Percentiles rank a stretch among this genome's conserved stretches.
phyloP scores from a whole-genome alignment of 2,797 vertebrate genomes.

The Hippocampus kuda region DNA sequence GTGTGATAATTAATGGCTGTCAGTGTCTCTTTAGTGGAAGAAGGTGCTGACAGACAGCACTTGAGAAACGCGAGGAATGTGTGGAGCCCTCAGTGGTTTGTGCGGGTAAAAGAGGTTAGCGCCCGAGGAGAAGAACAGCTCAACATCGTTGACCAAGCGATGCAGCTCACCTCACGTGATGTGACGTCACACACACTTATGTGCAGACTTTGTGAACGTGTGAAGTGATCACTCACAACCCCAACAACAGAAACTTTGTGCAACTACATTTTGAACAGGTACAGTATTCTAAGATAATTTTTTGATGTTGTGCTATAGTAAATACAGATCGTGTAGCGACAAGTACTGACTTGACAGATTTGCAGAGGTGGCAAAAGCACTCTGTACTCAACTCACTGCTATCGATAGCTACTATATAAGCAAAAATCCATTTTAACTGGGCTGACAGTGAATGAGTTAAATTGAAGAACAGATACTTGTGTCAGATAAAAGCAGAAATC shows the following conservation, averaged over 20 bases:
- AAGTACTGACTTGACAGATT: too few species aligned
- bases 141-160: background rate
- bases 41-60: conserved; percentile 62
- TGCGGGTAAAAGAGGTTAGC: background rate
- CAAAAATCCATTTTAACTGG: too few species aligned
- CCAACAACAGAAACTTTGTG: background rate
- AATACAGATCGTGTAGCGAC: too few species aligned
- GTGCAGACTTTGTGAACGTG: background rate
- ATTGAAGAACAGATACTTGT: background rate
- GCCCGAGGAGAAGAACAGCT: background rate
- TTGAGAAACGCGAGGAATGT: conserved; percentile 46
- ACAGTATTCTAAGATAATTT: background rate
- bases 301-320: too few species aligned
- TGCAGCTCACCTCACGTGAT: background rate
- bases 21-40: conserved; percentile 60
- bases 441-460: too few species aligned
- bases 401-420: too few species aligned
- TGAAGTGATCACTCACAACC: background rate
- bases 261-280: background rate
- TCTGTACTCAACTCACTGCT: too few species aligned
- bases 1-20: conserved; percentile 69
- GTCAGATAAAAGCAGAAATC: too few species aligned
- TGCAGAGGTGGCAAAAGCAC: too few species aligned
- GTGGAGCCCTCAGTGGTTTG: conserved; percentile 3
- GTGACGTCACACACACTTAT: background rate